Conservation (phyloP, 2,113 vertebrate species). For the Eretmochelys imbricata region DNA sequence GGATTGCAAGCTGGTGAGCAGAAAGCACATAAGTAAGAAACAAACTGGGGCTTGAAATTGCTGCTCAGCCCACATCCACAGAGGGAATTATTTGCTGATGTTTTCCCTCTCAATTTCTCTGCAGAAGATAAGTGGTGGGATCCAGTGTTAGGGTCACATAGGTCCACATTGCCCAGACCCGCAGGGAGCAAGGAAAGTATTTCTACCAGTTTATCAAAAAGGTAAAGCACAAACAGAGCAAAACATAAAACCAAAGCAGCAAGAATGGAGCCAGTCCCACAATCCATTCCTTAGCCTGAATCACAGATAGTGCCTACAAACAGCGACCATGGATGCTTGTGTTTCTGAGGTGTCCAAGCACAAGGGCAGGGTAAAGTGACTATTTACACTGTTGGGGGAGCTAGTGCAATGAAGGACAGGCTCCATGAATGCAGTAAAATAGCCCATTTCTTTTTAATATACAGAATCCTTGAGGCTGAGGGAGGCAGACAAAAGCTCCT, state of each 20-base stretch:
- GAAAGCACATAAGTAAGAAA: neutral
- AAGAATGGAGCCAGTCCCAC: neutral
- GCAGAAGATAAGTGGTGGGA: neutral
- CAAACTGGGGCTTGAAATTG: neutral
- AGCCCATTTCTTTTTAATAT: neutral
- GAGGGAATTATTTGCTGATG: neutral
- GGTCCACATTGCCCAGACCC: neutral
- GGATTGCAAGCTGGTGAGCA: neutral
- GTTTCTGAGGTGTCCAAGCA: neutral
- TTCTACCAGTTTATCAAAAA: neutral
- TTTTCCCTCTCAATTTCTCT: neutral
- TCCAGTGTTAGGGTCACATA: neutral
- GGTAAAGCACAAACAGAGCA: neutral
- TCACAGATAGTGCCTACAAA: neutral
- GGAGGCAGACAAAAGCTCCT: neutral
- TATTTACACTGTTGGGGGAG: neutral
- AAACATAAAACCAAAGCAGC: neutral
- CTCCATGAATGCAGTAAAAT: neutral
- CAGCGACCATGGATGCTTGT: no score
- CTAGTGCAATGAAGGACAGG: neutral
- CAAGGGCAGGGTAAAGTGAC: neutral
- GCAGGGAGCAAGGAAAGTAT: neutral
- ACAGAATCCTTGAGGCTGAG: neutral
- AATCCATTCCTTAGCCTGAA: neutral
- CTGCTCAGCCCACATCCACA: neutral